Evolutionary conservation across 2,113 vertebrate genomes (phyloP), one percentile per base, ranked within the genome.

Genomic region (Puntigrus tetrazona): DNA sequence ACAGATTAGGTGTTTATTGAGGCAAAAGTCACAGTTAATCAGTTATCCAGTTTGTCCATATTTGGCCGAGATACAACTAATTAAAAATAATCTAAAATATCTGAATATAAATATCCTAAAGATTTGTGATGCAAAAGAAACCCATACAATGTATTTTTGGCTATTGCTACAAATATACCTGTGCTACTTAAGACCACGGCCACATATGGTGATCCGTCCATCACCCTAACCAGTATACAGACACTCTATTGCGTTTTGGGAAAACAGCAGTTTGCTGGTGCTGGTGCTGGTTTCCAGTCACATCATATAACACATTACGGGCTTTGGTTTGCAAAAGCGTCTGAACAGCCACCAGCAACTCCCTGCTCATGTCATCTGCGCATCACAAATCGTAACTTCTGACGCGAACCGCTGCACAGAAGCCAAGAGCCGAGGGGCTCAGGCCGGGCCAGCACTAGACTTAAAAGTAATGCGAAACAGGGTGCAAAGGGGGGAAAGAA

Each of bases 401-500:
- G 94, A 97, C 95, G 95, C 91, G 86, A 97, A 94, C 93, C 96
- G 95, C 94, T 97, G 96, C 96, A 95, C 96, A 95, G 94, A 87
- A 93, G 94, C 96, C 94, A 95, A 95, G 94, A 94, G 96, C 97
- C 95, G 94, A 96, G 95, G 96, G 95, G 95, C 95, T 95, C 80
- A 87, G 93, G 90, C 95, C 92, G 92, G 94, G 94, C 95, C 95
- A 91, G 94, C 95, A 94, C 89, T 92, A 95, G 95, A 96, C 95
- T 97, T 97, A 94, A 96, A 96, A 97, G 96, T 92, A 94, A 96
- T 95, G 94, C 90, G 94, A 97, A 96, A 96, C 94, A 94, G 95
- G 92, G 94, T 96, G 96, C 94, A 95, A 96, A 96, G 94, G 95
- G 95, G 90, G 94, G 93, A 95, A 55, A 94, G 93, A 94, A 94